phyloP scores from a whole-genome alignment of 2,113 vertebrate genomes.

The Atractosteus spatula region DNA sequence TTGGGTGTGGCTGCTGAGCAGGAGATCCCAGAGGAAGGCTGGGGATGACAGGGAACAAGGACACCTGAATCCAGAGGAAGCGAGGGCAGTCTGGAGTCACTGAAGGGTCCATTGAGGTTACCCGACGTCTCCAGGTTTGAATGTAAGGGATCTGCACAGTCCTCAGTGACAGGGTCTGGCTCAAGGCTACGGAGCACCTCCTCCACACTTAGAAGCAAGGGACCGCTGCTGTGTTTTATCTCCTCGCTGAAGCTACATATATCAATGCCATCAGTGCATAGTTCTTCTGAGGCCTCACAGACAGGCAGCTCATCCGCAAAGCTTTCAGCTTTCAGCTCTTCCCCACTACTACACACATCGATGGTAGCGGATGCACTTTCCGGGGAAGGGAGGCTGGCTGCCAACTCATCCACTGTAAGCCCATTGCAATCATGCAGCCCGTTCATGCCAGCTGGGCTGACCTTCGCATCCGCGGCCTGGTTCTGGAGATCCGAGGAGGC shows the following conservation, averaged over 20 bases:
- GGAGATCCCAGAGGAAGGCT: conserved; percentile 67
- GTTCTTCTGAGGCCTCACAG: conserved; percentile 73
- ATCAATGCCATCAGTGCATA: conserved; percentile 81
- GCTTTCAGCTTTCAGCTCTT: conserved; percentile 79
- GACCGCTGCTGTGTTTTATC: conserved; percentile 79
- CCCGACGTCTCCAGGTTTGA: conserved; percentile 66
- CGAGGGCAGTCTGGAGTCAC: conserved; percentile 68
- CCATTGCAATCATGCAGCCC: conserved; percentile 89
- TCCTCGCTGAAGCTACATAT: conserved; percentile 87
- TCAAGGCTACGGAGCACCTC: conserved; percentile 90
- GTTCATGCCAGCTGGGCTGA: conserved; percentile 75
- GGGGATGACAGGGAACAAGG: conserved; percentile 63
- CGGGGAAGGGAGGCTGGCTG: conserved; percentile 77
- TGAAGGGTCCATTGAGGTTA: conserved; percentile 77
- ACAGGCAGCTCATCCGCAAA: conserved; percentile 75
- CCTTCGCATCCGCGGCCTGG: conserved; percentile 38
- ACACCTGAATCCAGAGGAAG: conserved; percentile 74
- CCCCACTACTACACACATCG: conserved; percentile 70
- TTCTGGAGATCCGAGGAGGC: conserved; percentile 1
- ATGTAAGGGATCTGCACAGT: conserved; percentile 71
- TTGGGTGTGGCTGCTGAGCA: conserved; percentile 74
- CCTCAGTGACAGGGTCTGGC: conserved; percentile 75
- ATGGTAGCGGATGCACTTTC: conserved; percentile 66
- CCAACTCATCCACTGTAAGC: conserved; percentile 75
- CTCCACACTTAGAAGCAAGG: conserved; percentile 88